Percentiles rank a stretch among this genome's conserved stretches.
These are phyloP conservation scores for Tringa solitaria DNA, from an alignment of 2,113 vertebrate genomes.

Conservation along the genomic window DNA sequence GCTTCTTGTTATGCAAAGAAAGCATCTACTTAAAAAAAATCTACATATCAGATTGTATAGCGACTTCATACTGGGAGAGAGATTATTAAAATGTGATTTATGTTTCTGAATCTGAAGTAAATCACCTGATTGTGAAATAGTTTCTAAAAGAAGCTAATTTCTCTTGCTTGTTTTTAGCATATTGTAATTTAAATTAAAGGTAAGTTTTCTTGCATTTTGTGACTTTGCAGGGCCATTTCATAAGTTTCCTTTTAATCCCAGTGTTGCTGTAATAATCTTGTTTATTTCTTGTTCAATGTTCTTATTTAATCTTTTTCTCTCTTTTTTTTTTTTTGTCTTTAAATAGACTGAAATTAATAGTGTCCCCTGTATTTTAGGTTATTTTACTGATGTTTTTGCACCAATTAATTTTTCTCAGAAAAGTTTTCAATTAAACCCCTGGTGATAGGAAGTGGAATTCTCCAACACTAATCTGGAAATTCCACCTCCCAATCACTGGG, in stretches of 20 bases:
- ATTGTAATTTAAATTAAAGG: slow-evolving; percentile 48
- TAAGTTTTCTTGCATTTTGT: slow-evolving; percentile 38
- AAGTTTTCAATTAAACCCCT: slow-evolving; percentile 55
- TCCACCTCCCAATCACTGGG: slow-evolving; percentile 17
- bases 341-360: slow-evolving; percentile 12
- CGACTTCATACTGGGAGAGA: slow-evolving; percentile 61
- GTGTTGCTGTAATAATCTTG: not conserved
- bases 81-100: slow-evolving; percentile 71
- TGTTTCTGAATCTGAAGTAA: slow-evolving; percentile 57
- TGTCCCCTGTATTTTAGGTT: slow-evolving; percentile 12
- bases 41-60: slow-evolving; percentile 52
- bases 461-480: slow-evolving; percentile 14
- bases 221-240: slow-evolving; percentile 21
- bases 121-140: slow-evolving; percentile 57
- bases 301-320: not conserved
- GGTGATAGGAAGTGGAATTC: slow-evolving; percentile 41
- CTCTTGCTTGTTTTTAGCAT: slow-evolving; percentile 47
- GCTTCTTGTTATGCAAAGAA: slow-evolving; percentile 62
- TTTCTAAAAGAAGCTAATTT: slow-evolving; percentile 64
- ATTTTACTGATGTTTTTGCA: slow-evolving; percentile 33
- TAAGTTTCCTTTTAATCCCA: not conserved
- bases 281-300: slow-evolving; percentile 14
- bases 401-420: slow-evolving; percentile 51
- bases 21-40: slow-evolving; percentile 49
- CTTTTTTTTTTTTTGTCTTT: not conserved